These are phyloP conservation scores for Drosophila robusta DNA, from an alignment of 2,888 invertebrate genomes.

Conservation along the genomic window DNA sequence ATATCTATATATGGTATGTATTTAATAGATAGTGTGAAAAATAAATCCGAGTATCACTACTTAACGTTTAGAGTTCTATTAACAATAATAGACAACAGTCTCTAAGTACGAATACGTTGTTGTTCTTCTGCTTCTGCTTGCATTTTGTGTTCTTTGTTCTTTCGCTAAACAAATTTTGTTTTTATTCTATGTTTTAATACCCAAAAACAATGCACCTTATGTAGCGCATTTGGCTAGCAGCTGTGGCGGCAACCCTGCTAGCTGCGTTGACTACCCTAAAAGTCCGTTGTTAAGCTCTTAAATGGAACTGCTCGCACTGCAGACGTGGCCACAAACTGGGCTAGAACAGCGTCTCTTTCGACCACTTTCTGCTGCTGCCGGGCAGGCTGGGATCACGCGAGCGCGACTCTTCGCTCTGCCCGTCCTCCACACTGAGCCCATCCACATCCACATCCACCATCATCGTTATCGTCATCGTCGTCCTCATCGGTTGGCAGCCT, in stretches of 20 bases:
- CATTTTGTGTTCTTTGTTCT: conserved; percentile 1
- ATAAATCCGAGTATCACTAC: conserved; percentile 81
- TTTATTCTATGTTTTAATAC: background rate
- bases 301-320: conserved; percentile 53
- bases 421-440: conserved; percentile 22
- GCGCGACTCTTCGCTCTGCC: conserved; percentile 42
- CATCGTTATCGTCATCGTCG: conserved; percentile 61
- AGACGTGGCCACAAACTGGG: conserved; percentile 72
- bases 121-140: conserved; percentile 47
- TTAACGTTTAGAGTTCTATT: conserved; percentile 77
- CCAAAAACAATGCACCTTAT: conserved; percentile 25
- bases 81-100: conserved; percentile 81
- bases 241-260: conserved; percentile 46
- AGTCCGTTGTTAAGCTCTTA: conserved; percentile 76
- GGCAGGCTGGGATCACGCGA: conserved; percentile 84
- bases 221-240: conserved; percentile 25
- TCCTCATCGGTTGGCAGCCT: conserved; percentile 81
- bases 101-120: conserved; percentile 82
- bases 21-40: conserved; percentile 66
- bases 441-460: conserved; percentile 38
- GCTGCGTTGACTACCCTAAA: conserved; percentile 42
- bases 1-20: conserved; percentile 32
- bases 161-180: conserved; percentile 11
- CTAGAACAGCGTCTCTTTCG: conserved; percentile 93
- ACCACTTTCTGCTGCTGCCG: conserved; percentile 86